phyloP scores from a whole-genome alignment of 2,113 vertebrate species.

The Xyrauchen texanus region DNA sequence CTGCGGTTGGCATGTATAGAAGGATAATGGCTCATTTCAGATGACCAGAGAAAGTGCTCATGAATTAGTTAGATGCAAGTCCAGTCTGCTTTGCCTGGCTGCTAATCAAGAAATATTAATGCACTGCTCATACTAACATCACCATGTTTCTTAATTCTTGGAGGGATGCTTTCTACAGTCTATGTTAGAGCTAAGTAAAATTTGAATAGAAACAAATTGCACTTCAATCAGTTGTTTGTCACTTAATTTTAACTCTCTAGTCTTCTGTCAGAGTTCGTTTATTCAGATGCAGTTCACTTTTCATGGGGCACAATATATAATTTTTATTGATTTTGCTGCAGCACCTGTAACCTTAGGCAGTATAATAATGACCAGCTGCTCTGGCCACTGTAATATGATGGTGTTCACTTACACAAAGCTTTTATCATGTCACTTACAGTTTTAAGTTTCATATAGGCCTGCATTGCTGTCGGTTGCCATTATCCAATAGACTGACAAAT shows the following conservation, averaged over 20 bases:
- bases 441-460: neutral
- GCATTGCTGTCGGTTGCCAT: conserved; percentile 5
- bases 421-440: conserved; percentile 24
- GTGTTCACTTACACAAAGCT: conserved; percentile 50
- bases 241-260: neutral
- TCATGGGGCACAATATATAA: conserved; percentile 23
- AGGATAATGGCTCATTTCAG: conserved; percentile 71
- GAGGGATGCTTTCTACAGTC: neutral
- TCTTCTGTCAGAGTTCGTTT: neutral
- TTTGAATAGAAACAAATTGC: conserved; percentile 28
- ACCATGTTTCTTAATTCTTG: conserved; percentile 7
- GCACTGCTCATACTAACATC: conserved; percentile 32
- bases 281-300: neutral
- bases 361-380: conserved; percentile 17
- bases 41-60: conserved; percentile 73
- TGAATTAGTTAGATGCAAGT: conserved; percentile 74
- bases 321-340: conserved; percentile 61
- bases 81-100: conserved; percentile 52
- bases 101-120: conserved; percentile 54
- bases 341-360: conserved; percentile 54
- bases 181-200: conserved; percentile 15
- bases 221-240: neutral
- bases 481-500: neutral
- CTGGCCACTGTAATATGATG: conserved; percentile 45
- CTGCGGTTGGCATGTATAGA: conserved; percentile 63